A percentile compares a stretch with the other conserved stretches of the same genome.
Evolutionary conservation across 2,113 vertebrate species (phyloP).

Genomic region (Mirza zaza): DNA sequence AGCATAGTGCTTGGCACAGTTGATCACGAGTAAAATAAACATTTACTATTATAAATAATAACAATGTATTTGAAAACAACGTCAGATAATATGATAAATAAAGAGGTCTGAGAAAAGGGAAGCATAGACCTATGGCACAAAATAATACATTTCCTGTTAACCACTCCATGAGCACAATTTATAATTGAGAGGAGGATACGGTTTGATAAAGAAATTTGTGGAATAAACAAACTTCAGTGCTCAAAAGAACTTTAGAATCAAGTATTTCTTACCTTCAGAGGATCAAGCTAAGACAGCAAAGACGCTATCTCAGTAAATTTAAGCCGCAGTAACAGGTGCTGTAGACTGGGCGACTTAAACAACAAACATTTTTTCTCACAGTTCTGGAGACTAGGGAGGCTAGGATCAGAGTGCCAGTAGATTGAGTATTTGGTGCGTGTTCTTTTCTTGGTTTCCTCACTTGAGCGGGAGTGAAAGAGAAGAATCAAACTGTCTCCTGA

Average conservation of each 20-base stretch:
- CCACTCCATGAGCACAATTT: background rate
- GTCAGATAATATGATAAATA: background rate
- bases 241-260: constrained; percentile 7
- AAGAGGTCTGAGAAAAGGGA: background rate
- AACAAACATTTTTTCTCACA: background rate
- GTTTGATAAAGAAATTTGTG: constrained; percentile 1
- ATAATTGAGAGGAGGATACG: background rate
- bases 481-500: background rate
- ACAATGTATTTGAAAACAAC: background rate
- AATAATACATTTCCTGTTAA: background rate
- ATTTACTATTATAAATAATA: background rate
- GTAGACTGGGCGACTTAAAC: background rate
- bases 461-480: background rate
- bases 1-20: background rate
- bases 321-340: background rate
- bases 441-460: background rate
- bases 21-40: background rate
- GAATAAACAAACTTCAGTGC: background rate
- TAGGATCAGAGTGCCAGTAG: background rate
- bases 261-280: background rate
- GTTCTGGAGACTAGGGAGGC: background rate
- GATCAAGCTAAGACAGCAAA: background rate
- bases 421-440: background rate
- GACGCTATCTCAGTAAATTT: background rate
- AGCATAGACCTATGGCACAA: background rate